Conservation (phyloP, 2,888 invertebrate species). For the Monopis laevigella region DNA sequence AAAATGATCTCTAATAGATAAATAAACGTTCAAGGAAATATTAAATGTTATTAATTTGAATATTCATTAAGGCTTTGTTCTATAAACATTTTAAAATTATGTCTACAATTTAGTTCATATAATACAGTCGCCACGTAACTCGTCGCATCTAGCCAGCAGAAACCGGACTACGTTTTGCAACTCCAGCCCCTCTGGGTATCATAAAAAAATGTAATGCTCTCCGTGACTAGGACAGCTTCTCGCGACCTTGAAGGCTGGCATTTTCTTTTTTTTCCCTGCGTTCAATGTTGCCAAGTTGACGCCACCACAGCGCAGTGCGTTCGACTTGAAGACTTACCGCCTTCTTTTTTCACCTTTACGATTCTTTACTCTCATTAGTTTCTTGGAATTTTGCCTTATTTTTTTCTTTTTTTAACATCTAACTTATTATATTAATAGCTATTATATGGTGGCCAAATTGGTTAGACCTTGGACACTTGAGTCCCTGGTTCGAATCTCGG, state of each 20-base stretch:
- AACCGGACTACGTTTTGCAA: conserved; percentile 9
- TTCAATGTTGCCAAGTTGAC: conserved; percentile 59
- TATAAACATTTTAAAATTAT: too few relatives aligned
- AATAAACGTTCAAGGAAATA: too few relatives aligned
- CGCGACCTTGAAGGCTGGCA: conserved; percentile 59
- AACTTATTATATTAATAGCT: too few relatives aligned
- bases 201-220: conserved; percentile 56
- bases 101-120: too few relatives aligned
- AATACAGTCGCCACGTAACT: conserved; percentile 2
- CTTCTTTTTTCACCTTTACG: conserved; percentile 7
- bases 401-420: too few relatives aligned
- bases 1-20: too few relatives aligned
- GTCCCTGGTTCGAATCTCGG: too few relatives aligned
- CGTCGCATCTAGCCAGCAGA: neutral
- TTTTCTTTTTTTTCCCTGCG: conserved; percentile 57
- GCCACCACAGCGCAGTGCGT: conserved; percentile 36
- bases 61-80: too few relatives aligned
- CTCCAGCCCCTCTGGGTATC: conserved; percentile 7
- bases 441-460: too few relatives aligned
- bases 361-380: conserved; percentile 4
- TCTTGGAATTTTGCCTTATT: too few relatives aligned
- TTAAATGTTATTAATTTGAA: neutral
- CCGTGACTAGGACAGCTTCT: conserved; percentile 64
- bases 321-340: conserved; percentile 20
- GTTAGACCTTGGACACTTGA: too few relatives aligned